Base-by-base conservation (phyloP, 2,113 vertebrate genomes). In the Mormyrus lacerda region DNA sequence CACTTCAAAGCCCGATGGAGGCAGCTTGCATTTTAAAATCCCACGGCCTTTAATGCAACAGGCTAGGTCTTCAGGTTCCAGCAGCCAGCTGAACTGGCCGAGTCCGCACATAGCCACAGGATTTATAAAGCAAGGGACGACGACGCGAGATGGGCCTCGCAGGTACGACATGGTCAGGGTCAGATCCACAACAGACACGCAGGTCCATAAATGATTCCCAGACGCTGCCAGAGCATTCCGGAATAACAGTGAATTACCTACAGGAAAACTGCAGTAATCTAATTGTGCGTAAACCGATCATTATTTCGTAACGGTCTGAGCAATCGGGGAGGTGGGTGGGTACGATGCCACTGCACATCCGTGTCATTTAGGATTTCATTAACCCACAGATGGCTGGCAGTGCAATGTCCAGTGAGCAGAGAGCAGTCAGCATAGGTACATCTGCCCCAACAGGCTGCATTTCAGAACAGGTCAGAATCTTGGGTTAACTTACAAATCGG, bases 401-500 rank as follows among this genome's bases (percentile, higher is more conserved):
- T 45, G 3, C 4, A 21, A 90, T 65, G 73, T 85, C 10, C 35
- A 44, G 85, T 39, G 89, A 42, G 86, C 35, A 83, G 0, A 50
- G 11, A 31, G 79, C 24, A 44, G 50, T 0, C 11, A n/a, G 55
- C 24, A 76, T 50, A 76, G 13, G 73, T 11, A 2, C 13, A 6
- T 39, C 58, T 27, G 58, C n/a, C 3, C 58, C 0, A n/a, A 10
- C 61, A 21, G 76, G 39, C 9, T 5, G 79, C 3, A 24, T 8
- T 69, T 76, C 3, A 47, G 17, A 44, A 61, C 0, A 55, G 2
- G 5, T 13, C 4, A 24, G 48, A 19, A 48, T 55, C 35, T 58
- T 2, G 69, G 42, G 1, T 65, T 39, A 47, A 98, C 98, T 98
- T 96, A 99, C 98, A 91, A 99, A 99, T 92, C 98, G 97, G 88